phyloP scores from a whole-genome alignment of 2,113 vertebrate species.

The Tachysurus vachellii region DNA sequence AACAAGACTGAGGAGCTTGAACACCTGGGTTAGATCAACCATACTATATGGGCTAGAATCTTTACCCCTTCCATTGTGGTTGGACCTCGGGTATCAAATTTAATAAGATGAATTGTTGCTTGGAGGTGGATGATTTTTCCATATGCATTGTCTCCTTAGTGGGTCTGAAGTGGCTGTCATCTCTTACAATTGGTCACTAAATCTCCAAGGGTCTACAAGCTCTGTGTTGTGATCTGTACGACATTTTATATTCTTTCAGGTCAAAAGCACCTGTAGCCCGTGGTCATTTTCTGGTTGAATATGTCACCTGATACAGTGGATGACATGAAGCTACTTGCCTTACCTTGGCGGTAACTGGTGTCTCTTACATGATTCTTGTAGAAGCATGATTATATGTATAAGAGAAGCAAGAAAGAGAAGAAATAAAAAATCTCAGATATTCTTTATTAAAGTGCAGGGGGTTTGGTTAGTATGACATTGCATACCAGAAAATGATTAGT shows the following conservation, averaged over 20 bases:
- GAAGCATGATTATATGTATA: neutral
- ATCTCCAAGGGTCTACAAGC: slow-evolving; percentile 48
- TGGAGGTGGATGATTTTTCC: slow-evolving; percentile 42
- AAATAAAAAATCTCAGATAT: neutral
- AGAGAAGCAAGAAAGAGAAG: neutral
- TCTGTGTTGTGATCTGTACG: slow-evolving; percentile 57
- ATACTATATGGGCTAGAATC: slow-evolving; percentile 42
- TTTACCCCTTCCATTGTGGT: slow-evolving; percentile 33
- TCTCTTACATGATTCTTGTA: slow-evolving; percentile 12
- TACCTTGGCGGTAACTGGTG: slow-evolving; percentile 38
- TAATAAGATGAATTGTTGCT: slow-evolving; percentile 52
- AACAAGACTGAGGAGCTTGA: slow-evolving; percentile 53
- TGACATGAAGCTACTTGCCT: slow-evolving; percentile 48
- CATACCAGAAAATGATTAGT: slow-evolving; percentile 21
- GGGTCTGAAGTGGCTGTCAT: slow-evolving; percentile 59
- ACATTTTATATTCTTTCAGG: slow-evolving; percentile 52
- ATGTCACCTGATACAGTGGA: slow-evolving; percentile 55
- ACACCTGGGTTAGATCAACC: slow-evolving; percentile 57
- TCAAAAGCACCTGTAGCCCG: slow-evolving; percentile 50
- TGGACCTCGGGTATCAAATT: slow-evolving; percentile 43
- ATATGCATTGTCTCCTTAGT: slow-evolving; percentile 52
- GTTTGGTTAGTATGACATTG: neutral
- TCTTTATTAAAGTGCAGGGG: neutral
- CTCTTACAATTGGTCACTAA: slow-evolving; percentile 56
- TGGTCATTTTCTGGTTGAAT: slow-evolving; percentile 45